Conservation (phyloP, 2,797 vertebrate genomes). For the Sebastes reedi region DNA sequence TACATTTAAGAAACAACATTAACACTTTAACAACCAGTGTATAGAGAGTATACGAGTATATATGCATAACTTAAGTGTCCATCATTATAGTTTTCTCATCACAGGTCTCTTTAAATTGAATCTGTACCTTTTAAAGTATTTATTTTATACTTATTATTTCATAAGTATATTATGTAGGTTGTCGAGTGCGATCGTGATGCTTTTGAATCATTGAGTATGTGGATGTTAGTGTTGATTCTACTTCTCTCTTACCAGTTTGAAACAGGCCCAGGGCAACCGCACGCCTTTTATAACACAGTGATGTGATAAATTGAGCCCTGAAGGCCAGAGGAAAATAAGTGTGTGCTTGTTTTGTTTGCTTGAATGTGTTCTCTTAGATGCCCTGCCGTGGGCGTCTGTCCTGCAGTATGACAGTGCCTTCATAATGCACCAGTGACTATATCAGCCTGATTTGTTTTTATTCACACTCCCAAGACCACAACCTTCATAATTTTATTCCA, state of each 20-base stretch:
- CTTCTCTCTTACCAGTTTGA: slow-evolving; percentile 32
- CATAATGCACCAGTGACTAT: slow-evolving; percentile 36
- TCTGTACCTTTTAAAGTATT: background rate
- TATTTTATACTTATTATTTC: background rate
- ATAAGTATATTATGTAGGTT: background rate
- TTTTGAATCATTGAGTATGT: background rate
- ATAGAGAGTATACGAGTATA: background rate
- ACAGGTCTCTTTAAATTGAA: background rate
- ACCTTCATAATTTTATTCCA: background rate
- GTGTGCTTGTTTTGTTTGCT: slow-evolving; percentile 37
- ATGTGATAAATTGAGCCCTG: slow-evolving; percentile 48
- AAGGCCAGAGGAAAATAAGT: slow-evolving; percentile 35
- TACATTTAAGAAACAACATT: background rate
- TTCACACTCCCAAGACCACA: background rate
- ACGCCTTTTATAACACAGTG: slow-evolving; percentile 50
- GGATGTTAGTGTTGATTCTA: slow-evolving; percentile 8
- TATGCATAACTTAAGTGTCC: background rate
- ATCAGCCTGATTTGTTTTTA: background rate
- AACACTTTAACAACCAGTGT: background rate
- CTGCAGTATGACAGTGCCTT: slow-evolving; percentile 19
- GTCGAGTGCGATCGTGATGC: background rate
- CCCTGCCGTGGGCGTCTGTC: slow-evolving; percentile 24
- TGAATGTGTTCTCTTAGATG: slow-evolving; percentile 32
- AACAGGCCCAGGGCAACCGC: slow-evolving; percentile 36
- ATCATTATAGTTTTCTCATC: background rate